Evolutionary conservation across 2,797 vertebrate species (phyloP).

Genomic region (Tarsius wallacei): DNA sequence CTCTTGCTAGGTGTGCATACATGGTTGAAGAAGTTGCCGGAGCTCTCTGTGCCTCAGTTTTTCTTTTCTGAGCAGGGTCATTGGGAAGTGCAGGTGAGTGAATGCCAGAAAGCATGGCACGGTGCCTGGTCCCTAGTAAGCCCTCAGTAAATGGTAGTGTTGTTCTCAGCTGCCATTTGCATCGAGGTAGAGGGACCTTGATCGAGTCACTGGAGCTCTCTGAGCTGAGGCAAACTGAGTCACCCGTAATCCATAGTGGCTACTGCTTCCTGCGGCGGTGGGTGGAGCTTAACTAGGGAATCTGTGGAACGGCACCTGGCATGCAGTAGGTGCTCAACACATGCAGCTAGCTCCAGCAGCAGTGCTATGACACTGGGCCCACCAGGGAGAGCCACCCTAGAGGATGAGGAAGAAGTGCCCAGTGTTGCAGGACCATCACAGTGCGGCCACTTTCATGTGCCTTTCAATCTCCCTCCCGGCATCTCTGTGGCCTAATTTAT

Average conservation of each 20-base stretch:
- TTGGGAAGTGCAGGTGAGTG: not conserved
- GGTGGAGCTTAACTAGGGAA: not conserved
- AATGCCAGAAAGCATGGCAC: fast-evolving
- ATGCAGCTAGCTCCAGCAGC: fast-evolving
- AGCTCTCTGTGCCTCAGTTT: not conserved
- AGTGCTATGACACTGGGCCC: not conserved
- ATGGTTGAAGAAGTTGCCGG: fast-evolving
- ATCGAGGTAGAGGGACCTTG: not conserved
- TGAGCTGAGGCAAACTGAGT: not conserved
- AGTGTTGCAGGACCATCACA: not conserved
- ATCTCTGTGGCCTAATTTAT: fast-evolving
- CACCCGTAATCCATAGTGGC: fast-evolving
- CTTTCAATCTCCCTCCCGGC: not conserved
- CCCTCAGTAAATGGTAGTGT: fast-evolving
- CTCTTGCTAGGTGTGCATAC: not conserved
- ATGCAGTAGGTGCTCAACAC: fast-evolving
- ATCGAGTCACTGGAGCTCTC: not conserved
- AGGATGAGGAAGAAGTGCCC: fast-evolving
- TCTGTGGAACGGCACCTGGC: not conserved
- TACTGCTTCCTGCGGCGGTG: not conserved
- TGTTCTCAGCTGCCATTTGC: fast-evolving
- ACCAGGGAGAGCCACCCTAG: no score
- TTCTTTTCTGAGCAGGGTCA: not conserved
- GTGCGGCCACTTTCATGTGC: fast-evolving
- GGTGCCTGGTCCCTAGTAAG: not conserved